Evolutionary conservation across 2,888 invertebrate species (phyloP).

Genomic region (Dicyrtoma fusca): DNA sequence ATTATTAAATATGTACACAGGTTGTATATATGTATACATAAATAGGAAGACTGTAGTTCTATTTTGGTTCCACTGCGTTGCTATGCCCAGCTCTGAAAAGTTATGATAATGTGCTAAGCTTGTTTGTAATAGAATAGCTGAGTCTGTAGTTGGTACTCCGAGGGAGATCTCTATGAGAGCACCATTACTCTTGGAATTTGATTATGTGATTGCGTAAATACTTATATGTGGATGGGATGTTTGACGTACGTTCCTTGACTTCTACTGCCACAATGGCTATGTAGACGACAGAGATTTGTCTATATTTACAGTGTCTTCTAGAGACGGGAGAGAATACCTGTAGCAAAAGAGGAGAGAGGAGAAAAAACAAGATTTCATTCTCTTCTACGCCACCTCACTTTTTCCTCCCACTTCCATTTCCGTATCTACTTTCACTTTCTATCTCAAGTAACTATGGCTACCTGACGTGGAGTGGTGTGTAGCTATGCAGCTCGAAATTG

Average conservation of each 20-base stretch:
- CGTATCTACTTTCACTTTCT: too few species aligned
- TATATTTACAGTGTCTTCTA: neutral
- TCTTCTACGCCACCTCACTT: neutral
- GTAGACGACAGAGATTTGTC: neutral
- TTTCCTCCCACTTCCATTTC: neutral
- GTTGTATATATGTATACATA: too few species aligned
- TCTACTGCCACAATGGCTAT: neutral
- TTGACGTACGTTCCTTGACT: constrained; percentile 5
- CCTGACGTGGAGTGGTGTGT: too few species aligned
- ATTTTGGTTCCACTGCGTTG: too few species aligned
- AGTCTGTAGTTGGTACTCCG: neutral
- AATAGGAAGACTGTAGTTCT: too few species aligned
- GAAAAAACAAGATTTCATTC: constrained; percentile 26
- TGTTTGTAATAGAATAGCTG: neutral
- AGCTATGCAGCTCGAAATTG: too few species aligned
- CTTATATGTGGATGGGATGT: constrained; percentile 19
- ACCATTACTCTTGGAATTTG: constrained; percentile 37
- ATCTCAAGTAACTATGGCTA: neutral
- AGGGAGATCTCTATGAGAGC: constrained; percentile 27
- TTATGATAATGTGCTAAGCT: neutral
- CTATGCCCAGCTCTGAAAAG: too few species aligned
- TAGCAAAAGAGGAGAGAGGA: neutral
- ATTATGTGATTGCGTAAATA: constrained; percentile 38
- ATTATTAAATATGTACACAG: too few species aligned
- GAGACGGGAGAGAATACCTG: neutral